phyloP scores from a whole-genome alignment of 2,797 vertebrate species.

The Leuciscus waleckii region DNA sequence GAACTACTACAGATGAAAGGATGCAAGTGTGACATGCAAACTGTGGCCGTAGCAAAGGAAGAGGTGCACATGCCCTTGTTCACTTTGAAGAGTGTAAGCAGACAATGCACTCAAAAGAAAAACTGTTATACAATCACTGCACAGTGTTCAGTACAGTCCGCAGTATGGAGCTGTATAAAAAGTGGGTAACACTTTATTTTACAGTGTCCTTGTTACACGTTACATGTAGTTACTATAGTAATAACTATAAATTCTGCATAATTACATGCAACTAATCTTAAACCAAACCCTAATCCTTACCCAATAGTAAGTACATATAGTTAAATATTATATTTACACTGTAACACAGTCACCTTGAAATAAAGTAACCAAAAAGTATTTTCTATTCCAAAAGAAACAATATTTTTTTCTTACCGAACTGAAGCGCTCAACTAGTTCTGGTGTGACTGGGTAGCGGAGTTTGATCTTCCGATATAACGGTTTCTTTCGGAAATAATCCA shows the following conservation, averaged over 20 bases:
- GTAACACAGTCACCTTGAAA: not conserved
- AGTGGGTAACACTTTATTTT: not conserved
- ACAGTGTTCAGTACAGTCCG: not conserved
- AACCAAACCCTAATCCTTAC: not conserved
- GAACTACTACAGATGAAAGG: not conserved
- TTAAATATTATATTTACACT: not conserved
- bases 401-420: slow-evolving; percentile 76
- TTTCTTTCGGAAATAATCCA: slow-evolving; percentile 91
- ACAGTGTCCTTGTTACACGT: not conserved
- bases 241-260: not conserved
- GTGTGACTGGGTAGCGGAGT: slow-evolving; percentile 93
- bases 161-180: not conserved
- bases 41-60: slow-evolving; percentile 32
- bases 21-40: slow-evolving; percentile 12
- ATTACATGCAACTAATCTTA: not conserved
- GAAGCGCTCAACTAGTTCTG: slow-evolving; percentile 89
- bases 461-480: slow-evolving; percentile 94
- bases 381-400: not conserved
- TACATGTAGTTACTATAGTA: not conserved
- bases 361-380: not conserved
- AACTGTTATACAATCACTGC: slow-evolving; percentile 6
- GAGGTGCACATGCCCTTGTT: not conserved
- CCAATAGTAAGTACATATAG: not conserved
- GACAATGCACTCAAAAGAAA: not conserved
- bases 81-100: slow-evolving; percentile 12